phyloP scores from a whole-genome alignment of 1,140 invertebrate genomes.

The Pseudomyrmex sp. region DNA sequence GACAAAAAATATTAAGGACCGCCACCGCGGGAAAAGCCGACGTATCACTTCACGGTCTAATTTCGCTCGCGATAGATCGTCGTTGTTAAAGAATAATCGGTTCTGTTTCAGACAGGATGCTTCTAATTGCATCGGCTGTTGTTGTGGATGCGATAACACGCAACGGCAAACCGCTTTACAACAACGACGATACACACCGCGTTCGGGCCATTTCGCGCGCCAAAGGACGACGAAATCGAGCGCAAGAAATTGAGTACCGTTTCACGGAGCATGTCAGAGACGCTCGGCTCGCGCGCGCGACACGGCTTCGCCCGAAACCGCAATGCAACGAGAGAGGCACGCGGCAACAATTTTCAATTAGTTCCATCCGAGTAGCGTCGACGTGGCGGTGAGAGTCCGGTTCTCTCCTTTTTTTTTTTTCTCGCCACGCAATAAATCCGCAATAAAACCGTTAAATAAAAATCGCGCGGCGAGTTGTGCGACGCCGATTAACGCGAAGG shows the following conservation, averaged over 20 bases:
- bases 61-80: neutral
- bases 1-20: neutral
- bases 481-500: constrained; percentile 24
- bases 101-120: neutral
- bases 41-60: neutral
- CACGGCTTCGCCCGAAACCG: constrained; percentile 15
- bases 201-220: constrained; percentile 7
- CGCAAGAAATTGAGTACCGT: constrained; percentile 45
- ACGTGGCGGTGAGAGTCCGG: neutral
- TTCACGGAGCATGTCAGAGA: constrained; percentile 14
- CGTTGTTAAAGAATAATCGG: neutral
- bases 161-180: too few relatives aligned
- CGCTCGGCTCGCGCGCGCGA: neutral
- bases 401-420: neutral
- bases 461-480: neutral
- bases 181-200: neutral
- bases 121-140: constrained; percentile 2
- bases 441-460: constrained; percentile 38
- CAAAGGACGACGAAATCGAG: constrained; percentile 25
- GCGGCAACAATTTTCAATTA: constrained; percentile 58
- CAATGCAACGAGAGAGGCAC: constrained; percentile 32
- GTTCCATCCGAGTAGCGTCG: constrained; percentile 50
- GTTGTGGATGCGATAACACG: neutral
- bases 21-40: neutral
- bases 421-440: constrained; percentile 14